These are phyloP conservation scores for Drosophila melanogaster DNA, from an alignment of 1,140 invertebrate species.

Conservation along the genomic window DNA sequence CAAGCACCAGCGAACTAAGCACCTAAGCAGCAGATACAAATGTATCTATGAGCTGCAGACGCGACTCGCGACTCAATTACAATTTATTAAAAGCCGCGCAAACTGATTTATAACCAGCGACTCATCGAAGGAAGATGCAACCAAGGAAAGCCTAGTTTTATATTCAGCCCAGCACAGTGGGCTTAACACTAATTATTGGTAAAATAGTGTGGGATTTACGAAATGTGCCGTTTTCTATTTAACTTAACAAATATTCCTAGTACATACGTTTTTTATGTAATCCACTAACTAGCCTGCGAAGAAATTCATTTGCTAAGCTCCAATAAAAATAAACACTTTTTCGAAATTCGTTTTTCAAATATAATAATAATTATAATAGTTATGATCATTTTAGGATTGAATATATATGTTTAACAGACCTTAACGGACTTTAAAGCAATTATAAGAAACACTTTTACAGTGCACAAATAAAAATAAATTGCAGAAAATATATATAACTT, in stretches of 20 bases:
- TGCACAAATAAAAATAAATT: too few species aligned
- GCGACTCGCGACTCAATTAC: conserved; percentile 80
- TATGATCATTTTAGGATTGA: not conserved
- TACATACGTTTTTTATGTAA: too few species aligned
- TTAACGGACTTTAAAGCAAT: too few species aligned
- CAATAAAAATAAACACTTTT: too few species aligned
- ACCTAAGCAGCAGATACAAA: conserved; percentile 63
- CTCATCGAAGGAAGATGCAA: conserved; percentile 26
- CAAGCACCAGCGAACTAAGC: conserved; percentile 34
- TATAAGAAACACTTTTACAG: too few species aligned
- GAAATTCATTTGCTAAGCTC: too few species aligned
- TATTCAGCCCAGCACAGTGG: conserved; percentile 24
- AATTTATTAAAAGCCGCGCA: conserved; percentile 81
- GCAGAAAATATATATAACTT: not conserved
- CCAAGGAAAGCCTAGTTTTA: conserved; percentile 29
- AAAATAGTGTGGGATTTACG: too few species aligned
- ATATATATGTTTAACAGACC: too few species aligned
- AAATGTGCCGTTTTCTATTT: too few species aligned
- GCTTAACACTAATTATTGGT: not conserved
- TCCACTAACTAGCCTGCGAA: too few species aligned
- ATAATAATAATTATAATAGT: not conserved
- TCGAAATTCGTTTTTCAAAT: not conserved
- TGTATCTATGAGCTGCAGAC: conserved; percentile 76
- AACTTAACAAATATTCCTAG: too few species aligned
- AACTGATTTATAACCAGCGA: conserved; percentile 77